Percentiles rank a stretch among this genome's conserved stretches.
Evolutionary conservation across 2,888 invertebrate species (phyloP).

Genomic region (Aporophyla nigra): DNA sequence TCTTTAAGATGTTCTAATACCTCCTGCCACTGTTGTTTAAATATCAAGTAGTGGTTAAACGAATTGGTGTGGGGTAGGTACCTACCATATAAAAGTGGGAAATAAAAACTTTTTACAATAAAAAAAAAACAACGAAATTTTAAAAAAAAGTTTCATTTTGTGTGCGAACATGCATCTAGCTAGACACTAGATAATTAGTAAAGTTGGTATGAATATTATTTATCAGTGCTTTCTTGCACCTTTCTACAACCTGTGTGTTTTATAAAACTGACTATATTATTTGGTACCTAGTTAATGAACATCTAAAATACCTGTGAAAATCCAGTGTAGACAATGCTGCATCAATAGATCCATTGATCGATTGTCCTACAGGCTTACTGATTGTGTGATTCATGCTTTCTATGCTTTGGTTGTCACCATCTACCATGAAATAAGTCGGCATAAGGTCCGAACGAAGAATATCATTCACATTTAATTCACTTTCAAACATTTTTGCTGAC

Average conservation of each 20-base stretch:
- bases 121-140: too few species aligned
- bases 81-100: too few species aligned
- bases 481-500: conserved; percentile 74
- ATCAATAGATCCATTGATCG: conserved; percentile 91
- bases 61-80: too few species aligned
- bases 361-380: conserved; percentile 67
- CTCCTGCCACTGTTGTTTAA: too few species aligned
- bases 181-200: neutral
- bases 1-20: too few species aligned
- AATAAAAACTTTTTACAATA: too few species aligned
- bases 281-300: neutral
- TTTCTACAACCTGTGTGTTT: neutral
- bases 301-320: conserved; percentile 92
- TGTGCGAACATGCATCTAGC: neutral
- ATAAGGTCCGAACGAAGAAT: conserved; percentile 93
- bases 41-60: too few species aligned
- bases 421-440: conserved; percentile 92
- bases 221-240: neutral
- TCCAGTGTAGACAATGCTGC: conserved; percentile 92
- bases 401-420: conserved; percentile 75
- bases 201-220: neutral
- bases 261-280: neutral
- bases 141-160: too few species aligned
- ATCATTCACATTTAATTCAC: conserved; percentile 91
- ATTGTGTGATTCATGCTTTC: conserved; percentile 67